phyloP scores from a whole-genome alignment of 2,113 vertebrate species.

The Rhinoptilus africanus region DNA sequence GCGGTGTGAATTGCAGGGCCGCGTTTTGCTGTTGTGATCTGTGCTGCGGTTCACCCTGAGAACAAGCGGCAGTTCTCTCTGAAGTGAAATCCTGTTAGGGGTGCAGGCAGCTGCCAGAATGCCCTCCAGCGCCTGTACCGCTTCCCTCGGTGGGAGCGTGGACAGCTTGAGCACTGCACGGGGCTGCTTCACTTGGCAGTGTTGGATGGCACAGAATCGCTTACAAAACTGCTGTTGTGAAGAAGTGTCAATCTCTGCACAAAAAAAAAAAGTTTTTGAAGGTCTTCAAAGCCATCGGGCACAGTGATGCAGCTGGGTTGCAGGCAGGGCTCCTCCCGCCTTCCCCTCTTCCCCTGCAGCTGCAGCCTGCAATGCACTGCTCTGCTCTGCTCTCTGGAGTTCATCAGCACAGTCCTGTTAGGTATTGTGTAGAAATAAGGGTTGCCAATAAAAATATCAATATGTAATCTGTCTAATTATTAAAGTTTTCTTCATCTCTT shows the following conservation, averaged over 20 bases:
- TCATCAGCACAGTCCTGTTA: not conserved
- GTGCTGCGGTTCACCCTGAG: not conserved
- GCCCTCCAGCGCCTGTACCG: not conserved
- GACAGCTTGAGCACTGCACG: not conserved
- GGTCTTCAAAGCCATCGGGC: not conserved
- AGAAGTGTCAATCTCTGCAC: not conserved
- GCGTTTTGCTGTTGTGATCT: not conserved
- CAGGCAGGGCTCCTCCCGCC: not conserved
- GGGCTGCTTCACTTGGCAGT: rapidly evolving
- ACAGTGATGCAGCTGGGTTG: not conserved
- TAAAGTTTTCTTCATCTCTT: not conserved
- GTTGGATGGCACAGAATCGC: rapidly evolving
- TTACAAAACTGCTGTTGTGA: not conserved
- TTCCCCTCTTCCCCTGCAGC: not conserved
- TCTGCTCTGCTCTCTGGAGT: not conserved
- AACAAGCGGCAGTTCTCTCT: not conserved
- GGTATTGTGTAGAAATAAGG: rapidly evolving
- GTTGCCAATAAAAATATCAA: not conserved
- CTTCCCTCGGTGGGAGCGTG: not conserved
- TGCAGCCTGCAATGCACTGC: not conserved
- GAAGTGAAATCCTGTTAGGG: not conserved
- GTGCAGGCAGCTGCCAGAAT: not conserved
- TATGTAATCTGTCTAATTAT: not conserved
- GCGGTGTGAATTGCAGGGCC: rapidly evolving
- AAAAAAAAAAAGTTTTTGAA: not conserved